Evolutionary conservation across 2,113 vertebrate genomes (phyloP).

Genomic region (Cavia porcellus): DNA sequence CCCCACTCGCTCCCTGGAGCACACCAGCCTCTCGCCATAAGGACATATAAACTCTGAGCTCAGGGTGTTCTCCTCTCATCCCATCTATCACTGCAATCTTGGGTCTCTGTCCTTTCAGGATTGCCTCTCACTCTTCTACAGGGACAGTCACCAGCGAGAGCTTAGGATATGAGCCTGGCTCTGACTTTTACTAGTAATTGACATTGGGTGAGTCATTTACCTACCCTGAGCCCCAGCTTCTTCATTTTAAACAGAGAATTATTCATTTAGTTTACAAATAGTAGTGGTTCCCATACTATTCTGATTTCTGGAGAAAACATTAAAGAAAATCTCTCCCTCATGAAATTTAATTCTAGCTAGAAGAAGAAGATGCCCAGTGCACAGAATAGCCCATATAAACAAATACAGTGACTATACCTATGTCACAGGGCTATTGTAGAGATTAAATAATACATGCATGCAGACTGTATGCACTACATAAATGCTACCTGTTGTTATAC

Average conservation of each 20-base stretch:
- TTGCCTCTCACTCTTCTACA: background rate
- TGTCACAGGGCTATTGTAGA: background rate
- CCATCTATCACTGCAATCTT: background rate
- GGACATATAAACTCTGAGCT: background rate
- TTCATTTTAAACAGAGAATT: background rate
- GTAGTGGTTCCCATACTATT: background rate
- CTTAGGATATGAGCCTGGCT: background rate
- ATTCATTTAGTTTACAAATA: background rate
- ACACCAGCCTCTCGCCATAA: background rate
- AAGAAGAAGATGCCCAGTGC: background rate
- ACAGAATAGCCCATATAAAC: background rate
- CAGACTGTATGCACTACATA: background rate
- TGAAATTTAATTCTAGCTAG: background rate
- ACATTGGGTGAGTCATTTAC: background rate
- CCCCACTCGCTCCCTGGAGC: background rate
- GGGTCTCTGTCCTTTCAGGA: background rate
- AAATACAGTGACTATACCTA: background rate
- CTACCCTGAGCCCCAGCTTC: background rate
- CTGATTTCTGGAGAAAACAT: background rate
- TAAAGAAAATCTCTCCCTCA: background rate
- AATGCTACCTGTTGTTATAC: constrained; percentile 22
- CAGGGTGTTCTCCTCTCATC: background rate
- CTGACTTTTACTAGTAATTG: background rate
- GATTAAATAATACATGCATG: background rate
- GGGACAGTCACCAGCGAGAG: background rate